phyloP scores from a whole-genome alignment of 1,140 invertebrate species.

The Gonioctena quinquepunctata region DNA sequence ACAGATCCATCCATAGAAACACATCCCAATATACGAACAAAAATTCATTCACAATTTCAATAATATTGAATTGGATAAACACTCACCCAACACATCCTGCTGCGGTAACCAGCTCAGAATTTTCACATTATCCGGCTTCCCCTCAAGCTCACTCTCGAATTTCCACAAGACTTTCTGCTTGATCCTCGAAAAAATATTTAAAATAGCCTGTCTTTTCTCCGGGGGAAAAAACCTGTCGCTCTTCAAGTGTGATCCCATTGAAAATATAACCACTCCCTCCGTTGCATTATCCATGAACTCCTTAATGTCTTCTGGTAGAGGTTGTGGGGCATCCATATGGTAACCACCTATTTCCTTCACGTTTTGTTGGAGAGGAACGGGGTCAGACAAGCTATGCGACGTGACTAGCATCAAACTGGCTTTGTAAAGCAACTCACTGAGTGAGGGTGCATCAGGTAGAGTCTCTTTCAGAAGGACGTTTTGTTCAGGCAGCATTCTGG shows the following conservation, averaged over 20 bases:
- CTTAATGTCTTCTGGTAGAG: not conserved
- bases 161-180: slow-evolving; percentile 65
- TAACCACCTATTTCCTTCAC: not conserved
- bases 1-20: no score
- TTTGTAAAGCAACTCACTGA: not conserved
- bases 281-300: not conserved
- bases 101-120: slow-evolving; percentile 64
- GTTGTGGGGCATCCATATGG: not conserved
- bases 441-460: not conserved
- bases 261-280: slow-evolving; percentile 59
- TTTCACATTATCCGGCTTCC: slow-evolving; percentile 59
- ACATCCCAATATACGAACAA: no score
- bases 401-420: not conserved
- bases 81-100: slow-evolving; percentile 63
- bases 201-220: slow-evolving; percentile 52
- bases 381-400: not conserved
- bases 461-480: not conserved
- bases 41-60: no score
- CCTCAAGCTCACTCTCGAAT: slow-evolving; percentile 58
- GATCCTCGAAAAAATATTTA: slow-evolving; percentile 58
- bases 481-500: not conserved
- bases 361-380: not conserved
- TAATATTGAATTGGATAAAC: no score
- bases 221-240: slow-evolving; percentile 52
- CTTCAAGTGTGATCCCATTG: slow-evolving; percentile 59